Evolutionary conservation across 2,797 vertebrate genomes (phyloP).

Genomic region (Chaunax sp.): DNA sequence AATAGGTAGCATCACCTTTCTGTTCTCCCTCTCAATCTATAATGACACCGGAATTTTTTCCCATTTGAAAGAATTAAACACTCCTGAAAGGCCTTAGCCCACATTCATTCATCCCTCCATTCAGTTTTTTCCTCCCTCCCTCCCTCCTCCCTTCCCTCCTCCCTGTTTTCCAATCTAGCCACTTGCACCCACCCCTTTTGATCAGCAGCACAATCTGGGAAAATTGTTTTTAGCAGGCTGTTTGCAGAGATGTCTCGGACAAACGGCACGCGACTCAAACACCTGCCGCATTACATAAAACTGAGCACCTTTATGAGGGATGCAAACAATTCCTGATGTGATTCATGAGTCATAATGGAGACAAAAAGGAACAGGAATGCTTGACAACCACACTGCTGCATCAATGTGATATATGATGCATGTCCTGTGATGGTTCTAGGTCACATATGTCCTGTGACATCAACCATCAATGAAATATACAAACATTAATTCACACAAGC

Average conservation of each 20-base stretch:
- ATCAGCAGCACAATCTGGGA: conserved; percentile 62
- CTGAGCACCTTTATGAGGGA: not conserved
- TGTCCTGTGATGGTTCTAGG: conserved; percentile 54
- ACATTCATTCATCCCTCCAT: conserved; percentile 79
- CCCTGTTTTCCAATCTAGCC: conserved; percentile 61
- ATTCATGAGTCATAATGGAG: conserved; percentile 11
- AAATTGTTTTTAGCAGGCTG: conserved; percentile 78
- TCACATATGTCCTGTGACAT: conserved; percentile 50
- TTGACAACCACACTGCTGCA: conserved; percentile 45
- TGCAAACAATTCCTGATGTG: conserved; percentile 10
- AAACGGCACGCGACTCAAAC: conserved; percentile 36
- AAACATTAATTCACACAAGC: conserved; percentile 24
- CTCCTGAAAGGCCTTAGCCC: conserved; percentile 36
- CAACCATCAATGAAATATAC: conserved; percentile 31
- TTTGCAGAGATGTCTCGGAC: conserved; percentile 45
- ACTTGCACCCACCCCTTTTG: conserved; percentile 66
- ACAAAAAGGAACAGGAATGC: not conserved
- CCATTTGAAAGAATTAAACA: conserved; percentile 34
- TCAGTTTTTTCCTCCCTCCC: conserved; percentile 61
- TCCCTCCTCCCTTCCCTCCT: conserved; percentile 53
- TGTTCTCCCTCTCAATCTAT: conserved; percentile 7
- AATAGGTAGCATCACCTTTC: conserved; percentile 35
- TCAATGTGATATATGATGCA: conserved; percentile 48
- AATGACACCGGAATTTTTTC: not conserved
- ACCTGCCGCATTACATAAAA: conserved; percentile 29